These are phyloP conservation scores for Garrulus glandarius DNA, from an alignment of 2,797 vertebrate species.

Conservation along the genomic window DNA sequence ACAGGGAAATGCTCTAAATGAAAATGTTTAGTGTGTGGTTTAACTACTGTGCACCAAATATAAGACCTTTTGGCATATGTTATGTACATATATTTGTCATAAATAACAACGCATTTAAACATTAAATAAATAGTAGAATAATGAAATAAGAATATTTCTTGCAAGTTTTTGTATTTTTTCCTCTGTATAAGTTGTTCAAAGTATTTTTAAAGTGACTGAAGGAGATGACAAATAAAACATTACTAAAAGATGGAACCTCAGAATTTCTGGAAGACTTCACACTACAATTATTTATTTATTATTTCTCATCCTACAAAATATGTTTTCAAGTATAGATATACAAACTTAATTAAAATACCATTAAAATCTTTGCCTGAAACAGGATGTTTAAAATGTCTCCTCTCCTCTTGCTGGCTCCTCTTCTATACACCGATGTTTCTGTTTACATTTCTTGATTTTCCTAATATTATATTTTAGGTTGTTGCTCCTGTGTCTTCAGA, in stretches of 20 bases:
- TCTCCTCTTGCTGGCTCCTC: background rate
- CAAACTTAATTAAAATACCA: background rate
- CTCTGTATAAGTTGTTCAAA: background rate
- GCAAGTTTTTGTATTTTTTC: background rate
- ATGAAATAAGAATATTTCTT: background rate
- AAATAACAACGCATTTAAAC: background rate
- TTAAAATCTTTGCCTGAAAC: background rate
- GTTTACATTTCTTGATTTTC: background rate
- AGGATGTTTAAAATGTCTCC: background rate
- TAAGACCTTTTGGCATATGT: background rate
- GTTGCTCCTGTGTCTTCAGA: background rate
- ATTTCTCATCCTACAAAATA: background rate
- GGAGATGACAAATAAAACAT: background rate
- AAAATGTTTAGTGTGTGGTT: background rate
- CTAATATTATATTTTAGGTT: background rate
- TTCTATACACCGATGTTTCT: background rate
- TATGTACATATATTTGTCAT: background rate
- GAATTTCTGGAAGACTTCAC: background rate
- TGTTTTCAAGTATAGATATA: background rate
- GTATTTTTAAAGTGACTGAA: background rate
- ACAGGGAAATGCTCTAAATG: background rate
- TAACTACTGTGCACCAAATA: background rate
- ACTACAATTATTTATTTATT: background rate
- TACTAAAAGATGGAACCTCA: background rate
- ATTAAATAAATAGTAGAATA: background rate